Evolutionary conservation across 1,140 invertebrate genomes (phyloP).

Genomic region (Tetramorium parvispinum): DNA sequence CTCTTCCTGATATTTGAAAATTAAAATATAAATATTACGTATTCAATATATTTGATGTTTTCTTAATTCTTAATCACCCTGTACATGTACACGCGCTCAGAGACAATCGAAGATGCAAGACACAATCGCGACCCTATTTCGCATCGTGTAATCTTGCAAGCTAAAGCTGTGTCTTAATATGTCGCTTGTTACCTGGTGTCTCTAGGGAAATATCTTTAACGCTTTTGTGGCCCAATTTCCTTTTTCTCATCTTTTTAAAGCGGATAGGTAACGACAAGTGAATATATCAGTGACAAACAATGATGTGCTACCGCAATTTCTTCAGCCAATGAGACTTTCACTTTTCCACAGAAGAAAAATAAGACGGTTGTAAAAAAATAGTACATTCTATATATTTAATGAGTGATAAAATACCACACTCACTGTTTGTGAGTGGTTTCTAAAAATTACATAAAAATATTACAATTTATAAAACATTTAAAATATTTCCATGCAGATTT

Average conservation of each 20-base stretch:
- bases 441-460: no score
- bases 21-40: background rate
- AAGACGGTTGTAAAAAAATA: background rate
- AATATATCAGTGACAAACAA: background rate
- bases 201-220: constrained; percentile 55
- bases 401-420: background rate
- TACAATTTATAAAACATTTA: background rate
- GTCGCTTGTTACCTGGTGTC: constrained; percentile 21
- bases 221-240: constrained; percentile 34
- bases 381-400: background rate
- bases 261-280: background rate
- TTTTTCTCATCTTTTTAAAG: constrained; percentile 7
- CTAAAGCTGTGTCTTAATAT: constrained; percentile 53
- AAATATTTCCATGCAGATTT: background rate
- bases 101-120: constrained; percentile 29
- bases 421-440: background rate
- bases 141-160: constrained; percentile 39
- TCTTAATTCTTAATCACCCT: background rate
- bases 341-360: background rate
- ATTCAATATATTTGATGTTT: background rate
- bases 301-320: background rate
- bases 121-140: constrained; percentile 50
- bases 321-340: background rate
- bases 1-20: background rate
- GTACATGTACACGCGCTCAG: background rate